These are phyloP conservation scores for Phthorimaea operculella DNA, from an alignment of 1,140 invertebrate species.

Conservation along the genomic window DNA sequence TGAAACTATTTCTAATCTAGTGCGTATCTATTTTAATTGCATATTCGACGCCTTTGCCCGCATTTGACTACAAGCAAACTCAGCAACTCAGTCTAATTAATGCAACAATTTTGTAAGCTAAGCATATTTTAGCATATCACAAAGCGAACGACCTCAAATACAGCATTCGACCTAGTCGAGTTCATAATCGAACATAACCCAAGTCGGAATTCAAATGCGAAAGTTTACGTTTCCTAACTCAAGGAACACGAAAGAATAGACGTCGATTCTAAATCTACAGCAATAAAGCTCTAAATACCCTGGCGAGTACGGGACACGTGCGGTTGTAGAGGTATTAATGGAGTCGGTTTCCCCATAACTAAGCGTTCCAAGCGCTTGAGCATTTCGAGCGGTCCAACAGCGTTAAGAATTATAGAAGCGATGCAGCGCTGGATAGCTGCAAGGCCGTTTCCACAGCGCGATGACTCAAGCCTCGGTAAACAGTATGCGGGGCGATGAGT, in stretches of 20 bases:
- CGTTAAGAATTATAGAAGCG: constrained; percentile 13
- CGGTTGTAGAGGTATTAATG: constrained; percentile 64
- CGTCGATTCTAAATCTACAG: constrained; percentile 14
- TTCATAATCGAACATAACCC: constrained; percentile 56
- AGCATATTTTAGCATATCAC: constrained; percentile 30
- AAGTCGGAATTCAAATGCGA: constrained; percentile 56
- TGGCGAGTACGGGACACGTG: constrained; percentile 46
- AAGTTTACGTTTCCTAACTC: constrained; percentile 54
- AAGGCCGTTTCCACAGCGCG: constrained; percentile 36
- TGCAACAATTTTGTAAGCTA: constrained; percentile 32
- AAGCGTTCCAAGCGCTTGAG: constrained; percentile 48
- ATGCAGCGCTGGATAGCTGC: constrained; percentile 47
- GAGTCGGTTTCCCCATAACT: constrained; percentile 42
- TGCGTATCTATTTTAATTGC: constrained; percentile 52
- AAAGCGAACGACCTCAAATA: constrained; percentile 67
- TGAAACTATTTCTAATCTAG: constrained; percentile 38
- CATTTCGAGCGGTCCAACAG: constrained; percentile 25
- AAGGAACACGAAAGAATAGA: constrained; percentile 15
- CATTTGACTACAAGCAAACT: constrained; percentile 29
- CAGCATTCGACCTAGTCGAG: constrained; percentile 61
- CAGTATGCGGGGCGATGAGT: constrained; percentile 68
- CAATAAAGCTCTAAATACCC: constrained; percentile 40
- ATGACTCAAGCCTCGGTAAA: constrained; percentile 68
- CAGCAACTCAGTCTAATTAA: constrained; percentile 32
- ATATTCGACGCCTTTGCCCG: constrained; percentile 28